Base-by-base conservation (phyloP, 2,797 vertebrate genomes). In the Malacoctenus gilli region DNA sequence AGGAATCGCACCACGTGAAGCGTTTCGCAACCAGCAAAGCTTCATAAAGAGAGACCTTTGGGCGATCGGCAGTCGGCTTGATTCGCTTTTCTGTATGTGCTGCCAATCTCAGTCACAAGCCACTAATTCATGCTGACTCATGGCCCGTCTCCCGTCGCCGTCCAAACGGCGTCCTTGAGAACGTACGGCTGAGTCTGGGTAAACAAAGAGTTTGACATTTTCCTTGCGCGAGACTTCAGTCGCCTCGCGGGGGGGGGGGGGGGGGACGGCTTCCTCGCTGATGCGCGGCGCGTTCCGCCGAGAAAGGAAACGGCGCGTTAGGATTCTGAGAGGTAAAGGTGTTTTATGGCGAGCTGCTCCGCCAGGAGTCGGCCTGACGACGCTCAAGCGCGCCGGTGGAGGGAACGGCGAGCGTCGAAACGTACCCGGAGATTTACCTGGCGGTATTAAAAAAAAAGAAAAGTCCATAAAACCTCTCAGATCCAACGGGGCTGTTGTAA, bases 131-230 rank as follows among this genome's bases (percentile, higher is more conserved):
- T 25, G 21, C 41, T 54, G 22, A 51, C 19, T 37, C 49, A 68
- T 65, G 31, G 40, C 22, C 11, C 49, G 5, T 22, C 40, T 32
- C 1, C 2, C 1, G 22, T 32, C 42, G 40, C 42, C 43, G 20
- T 25, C 5, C 22, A 20, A 65, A 36, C 21, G 28, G 28, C 8
- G 10, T 48, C 40, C 53, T 38, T 38, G 15, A 14, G n/a, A 4
- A 19, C 35, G 53, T 25, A 6, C 15, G 19, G 13, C 28, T 21
- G 19, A 6, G 32, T 54, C 58, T 32, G 19, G 46, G 43, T 2
- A 38, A 54, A 40, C 19, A 14, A n/a, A 11, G 7, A 38, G 37
- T 41, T 32, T 70, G 41, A 53, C 54, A 53, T 59, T 71, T 50
- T 49, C 18, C 9, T 32, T 41, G 8, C 16, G 1, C 0, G 16